A percentile compares a stretch with the other conserved stretches of the same genome.
phyloP scores from a whole-genome alignment of 2,888 invertebrate species.

The Steromphala cineraria region DNA sequence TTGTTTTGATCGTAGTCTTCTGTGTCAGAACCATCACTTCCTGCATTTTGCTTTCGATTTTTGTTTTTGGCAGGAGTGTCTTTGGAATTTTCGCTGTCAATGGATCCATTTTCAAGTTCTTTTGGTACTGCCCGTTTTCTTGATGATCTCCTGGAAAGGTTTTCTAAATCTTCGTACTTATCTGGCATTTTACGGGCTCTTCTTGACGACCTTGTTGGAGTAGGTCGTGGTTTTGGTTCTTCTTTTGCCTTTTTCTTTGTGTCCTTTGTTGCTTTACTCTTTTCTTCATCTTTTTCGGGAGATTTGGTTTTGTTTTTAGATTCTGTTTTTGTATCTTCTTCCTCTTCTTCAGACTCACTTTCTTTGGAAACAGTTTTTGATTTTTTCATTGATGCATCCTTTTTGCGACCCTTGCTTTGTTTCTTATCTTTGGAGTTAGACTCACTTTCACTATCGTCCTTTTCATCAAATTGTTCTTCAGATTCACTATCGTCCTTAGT shows the following conservation, averaged over 20 bases:
- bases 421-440: too few relatives aligned
- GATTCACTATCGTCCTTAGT: background rate
- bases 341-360: background rate
- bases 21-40: background rate
- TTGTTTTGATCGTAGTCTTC: background rate
- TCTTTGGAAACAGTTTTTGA: background rate
- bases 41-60: background rate
- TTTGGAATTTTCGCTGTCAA: conserved; percentile 5
- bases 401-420: background rate
- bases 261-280: background rate
- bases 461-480: background rate
- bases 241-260: background rate
- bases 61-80: background rate
- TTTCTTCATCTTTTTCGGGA: background rate
- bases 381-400: background rate
- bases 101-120: conserved; percentile 3
- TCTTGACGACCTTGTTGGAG: background rate
- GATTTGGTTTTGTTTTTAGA: background rate
- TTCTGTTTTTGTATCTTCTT: background rate
- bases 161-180: conserved; percentile 1
- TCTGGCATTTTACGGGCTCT: conserved; percentile 10
- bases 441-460: background rate
- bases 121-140: conserved; percentile 7
- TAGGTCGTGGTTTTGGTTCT: background rate
- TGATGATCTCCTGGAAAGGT: background rate